Conservation (phyloP, 2,113 vertebrate genomes). For the Sardina pilchardus region DNA sequence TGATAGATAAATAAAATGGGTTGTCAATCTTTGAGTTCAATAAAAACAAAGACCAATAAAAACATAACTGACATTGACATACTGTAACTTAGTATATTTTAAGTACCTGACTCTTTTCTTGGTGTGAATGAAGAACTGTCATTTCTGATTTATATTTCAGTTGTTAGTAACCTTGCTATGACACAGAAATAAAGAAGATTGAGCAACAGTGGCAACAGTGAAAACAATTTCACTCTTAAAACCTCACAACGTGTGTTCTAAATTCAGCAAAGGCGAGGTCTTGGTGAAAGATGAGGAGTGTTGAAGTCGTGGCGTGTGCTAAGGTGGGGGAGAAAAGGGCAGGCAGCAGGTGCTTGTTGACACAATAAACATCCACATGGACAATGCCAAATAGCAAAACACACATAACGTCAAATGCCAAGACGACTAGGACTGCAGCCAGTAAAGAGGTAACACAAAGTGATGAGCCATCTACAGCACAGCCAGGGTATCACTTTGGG, state of each 20-base stretch:
- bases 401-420: slow-evolving; percentile 34
- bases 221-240: background rate
- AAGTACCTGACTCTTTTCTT: background rate
- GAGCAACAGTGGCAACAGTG: background rate
- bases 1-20: background rate
- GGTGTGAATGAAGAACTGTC: background rate
- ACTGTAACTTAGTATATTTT: background rate
- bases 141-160: background rate
- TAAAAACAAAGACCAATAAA: background rate
- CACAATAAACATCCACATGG: slow-evolving; percentile 54
- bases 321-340: slow-evolving; percentile 37
- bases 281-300: background rate
- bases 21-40: background rate
- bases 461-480: slow-evolving; percentile 27
- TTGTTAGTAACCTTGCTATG: background rate
- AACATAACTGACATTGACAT: background rate
- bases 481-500: slow-evolving; percentile 28
- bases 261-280: background rate
- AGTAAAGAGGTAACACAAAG: slow-evolving; percentile 32
- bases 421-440: slow-evolving; percentile 38
- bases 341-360: slow-evolving; percentile 59
- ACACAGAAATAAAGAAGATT: background rate
- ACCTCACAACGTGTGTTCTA: background rate
- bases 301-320: slow-evolving; percentile 46
- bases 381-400: slow-evolving; percentile 50